Percentiles rank a stretch among this genome's conserved stretches.
phyloP scores from a whole-genome alignment of 2,797 vertebrate species.

The Gallinago solitaria region DNA sequence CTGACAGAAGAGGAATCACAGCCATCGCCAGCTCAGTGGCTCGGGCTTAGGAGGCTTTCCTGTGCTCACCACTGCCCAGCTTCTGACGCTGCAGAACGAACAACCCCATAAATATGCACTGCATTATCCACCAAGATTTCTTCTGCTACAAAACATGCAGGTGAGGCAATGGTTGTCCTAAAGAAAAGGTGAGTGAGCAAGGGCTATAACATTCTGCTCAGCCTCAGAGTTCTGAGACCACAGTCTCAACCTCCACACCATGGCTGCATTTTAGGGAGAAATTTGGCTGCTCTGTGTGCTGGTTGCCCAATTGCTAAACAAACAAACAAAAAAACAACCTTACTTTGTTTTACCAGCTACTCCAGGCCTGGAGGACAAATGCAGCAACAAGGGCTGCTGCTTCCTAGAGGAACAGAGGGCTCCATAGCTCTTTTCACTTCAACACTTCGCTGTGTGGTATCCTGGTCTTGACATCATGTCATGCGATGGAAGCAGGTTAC shows the following conservation, averaged over 20 bases:
- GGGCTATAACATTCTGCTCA: fast-evolving
- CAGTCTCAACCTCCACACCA: neutral
- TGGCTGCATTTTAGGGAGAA: neutral
- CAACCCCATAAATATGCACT: neutral
- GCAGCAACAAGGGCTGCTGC: fast-evolving
- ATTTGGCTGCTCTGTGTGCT: neutral
- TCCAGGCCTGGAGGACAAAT: neutral
- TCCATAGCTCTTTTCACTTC: neutral
- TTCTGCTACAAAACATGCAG: neutral
- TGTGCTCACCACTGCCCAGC: neutral
- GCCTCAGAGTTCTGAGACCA: neutral
- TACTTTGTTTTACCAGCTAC: neutral
- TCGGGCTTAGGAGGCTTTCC: neutral
- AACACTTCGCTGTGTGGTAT: fast-evolving
- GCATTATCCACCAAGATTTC: neutral
- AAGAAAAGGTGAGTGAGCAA: neutral
- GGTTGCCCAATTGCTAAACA: neutral
- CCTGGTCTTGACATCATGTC: neutral
- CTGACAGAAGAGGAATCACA: neutral
- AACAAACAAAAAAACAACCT: neutral
- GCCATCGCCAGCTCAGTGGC: neutral
- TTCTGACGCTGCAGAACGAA: neutral
- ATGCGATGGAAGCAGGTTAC: neutral
- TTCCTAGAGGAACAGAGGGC: neutral
- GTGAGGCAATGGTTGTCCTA: neutral